These are phyloP conservation scores for Phoeniculus purpureus DNA, from an alignment of 2,797 vertebrate species.

Conservation along the genomic window DNA sequence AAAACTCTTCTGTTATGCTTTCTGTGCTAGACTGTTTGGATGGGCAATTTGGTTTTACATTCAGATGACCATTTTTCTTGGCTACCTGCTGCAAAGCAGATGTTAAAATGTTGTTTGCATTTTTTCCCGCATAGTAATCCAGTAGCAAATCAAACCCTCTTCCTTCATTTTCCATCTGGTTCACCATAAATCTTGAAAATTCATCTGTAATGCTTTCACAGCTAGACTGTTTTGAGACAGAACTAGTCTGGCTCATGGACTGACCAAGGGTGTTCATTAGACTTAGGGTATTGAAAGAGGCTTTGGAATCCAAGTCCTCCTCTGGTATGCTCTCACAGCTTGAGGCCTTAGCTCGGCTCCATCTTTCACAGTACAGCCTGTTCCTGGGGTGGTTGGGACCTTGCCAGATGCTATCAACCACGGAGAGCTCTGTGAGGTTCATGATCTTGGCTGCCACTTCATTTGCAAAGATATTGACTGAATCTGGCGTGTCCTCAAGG, in stretches of 20 bases:
- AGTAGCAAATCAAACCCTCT: conserved; percentile 93
- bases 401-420: conserved; percentile 89
- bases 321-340: conserved; percentile 98
- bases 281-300: conserved; percentile 82
- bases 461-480: conserved; percentile 89
- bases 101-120: conserved; percentile 90
- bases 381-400: conserved; percentile 84
- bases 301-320: conserved; percentile 84
- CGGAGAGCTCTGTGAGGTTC: conserved; percentile 91
- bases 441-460: conserved; percentile 95
- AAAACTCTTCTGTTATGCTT: conserved; percentile 98
- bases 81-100: conserved; percentile 92
- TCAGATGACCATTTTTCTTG: conserved; percentile 90
- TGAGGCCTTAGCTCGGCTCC: conserved; percentile 90
- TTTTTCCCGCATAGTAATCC: conserved; percentile 97
- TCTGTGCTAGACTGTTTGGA: conserved; percentile 99
- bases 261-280: conserved; percentile 86
- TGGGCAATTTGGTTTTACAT: conserved; percentile 87
- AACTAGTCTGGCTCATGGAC: conserved; percentile 91
- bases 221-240: conserved; percentile 97
- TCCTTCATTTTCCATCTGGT: conserved; percentile 98
- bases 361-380: conserved; percentile 89
- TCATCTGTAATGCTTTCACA: conserved; percentile 99
- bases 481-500: conserved; percentile 88
- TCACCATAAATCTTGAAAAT: conserved; percentile 98